A percentile compares a stretch with the other conserved stretches of the same genome.
These are phyloP conservation scores for Chrysolina oricalcia DNA, from an alignment of 2,888 invertebrate genomes.

Conservation along the genomic window DNA sequence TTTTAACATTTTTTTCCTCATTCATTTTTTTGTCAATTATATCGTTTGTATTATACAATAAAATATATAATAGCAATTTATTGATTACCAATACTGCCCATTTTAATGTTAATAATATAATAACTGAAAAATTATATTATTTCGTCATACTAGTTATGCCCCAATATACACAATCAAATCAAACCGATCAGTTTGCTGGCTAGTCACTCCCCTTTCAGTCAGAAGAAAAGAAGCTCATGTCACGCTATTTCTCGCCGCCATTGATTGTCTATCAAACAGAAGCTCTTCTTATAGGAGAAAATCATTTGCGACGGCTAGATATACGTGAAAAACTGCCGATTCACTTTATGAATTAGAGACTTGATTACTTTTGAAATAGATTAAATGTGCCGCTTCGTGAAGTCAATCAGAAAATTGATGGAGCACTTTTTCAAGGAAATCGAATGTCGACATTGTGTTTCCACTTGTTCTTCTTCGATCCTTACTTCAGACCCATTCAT, in stretches of 20 bases:
- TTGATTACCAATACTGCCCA: too few relatives aligned
- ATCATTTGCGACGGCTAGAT: conserved; percentile 38
- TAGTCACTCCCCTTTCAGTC: conserved; percentile 11
- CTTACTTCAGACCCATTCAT: too few relatives aligned
- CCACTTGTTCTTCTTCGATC: too few relatives aligned
- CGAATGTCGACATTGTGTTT: too few relatives aligned
- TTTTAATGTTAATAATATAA: too few relatives aligned
- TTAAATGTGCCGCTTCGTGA: neutral
- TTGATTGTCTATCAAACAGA: conserved; percentile 39
- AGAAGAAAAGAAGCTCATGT: conserved; percentile 41
- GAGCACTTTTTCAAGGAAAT: neutral
- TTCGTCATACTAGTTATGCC: too few relatives aligned
- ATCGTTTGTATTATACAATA: too few relatives aligned
- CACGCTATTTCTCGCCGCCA: conserved; percentile 54
- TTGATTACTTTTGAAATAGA: conserved; percentile 29
- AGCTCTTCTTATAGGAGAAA: conserved; percentile 29
- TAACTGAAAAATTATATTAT: too few relatives aligned
- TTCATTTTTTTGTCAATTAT: too few relatives aligned
- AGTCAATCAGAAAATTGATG: conserved; percentile 2
- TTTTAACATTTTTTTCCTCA: too few relatives aligned
- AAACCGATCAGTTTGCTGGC: neutral
- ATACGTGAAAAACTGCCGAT: conserved; percentile 40
- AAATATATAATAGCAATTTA: too few relatives aligned
- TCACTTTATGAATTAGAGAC: conserved; percentile 45
- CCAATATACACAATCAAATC: too few relatives aligned